Evolutionary conservation across 2,888 invertebrate species (phyloP).

Genomic region (Harpalus rubripes): DNA sequence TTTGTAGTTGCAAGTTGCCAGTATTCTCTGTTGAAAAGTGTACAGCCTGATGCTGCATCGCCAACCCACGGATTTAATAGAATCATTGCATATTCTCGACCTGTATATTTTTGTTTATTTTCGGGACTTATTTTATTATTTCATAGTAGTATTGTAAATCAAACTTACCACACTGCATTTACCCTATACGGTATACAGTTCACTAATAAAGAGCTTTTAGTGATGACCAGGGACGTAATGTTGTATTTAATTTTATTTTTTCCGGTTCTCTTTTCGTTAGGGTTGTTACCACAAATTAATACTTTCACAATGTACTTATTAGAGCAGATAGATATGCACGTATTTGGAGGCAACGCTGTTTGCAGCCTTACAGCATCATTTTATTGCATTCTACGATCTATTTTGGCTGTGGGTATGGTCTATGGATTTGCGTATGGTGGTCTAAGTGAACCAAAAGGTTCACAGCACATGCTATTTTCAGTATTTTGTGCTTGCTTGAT

Average conservation of each 20-base stretch:
- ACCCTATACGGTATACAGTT: conserved; percentile 78
- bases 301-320: conserved; percentile 97
- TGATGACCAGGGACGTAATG: conserved; percentile 85
- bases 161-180: conserved; percentile 74
- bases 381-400: conserved; percentile 89
- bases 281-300: conserved; percentile 97
- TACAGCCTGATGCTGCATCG: conserved; percentile 99
- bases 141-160: conserved; percentile 73
- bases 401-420: conserved; percentile 88
- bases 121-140: conserved; percentile 77
- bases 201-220: conserved; percentile 82
- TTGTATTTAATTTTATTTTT: conserved; percentile 91
- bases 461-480: conserved; percentile 95
- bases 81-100: conserved; percentile 94
- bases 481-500: conserved; percentile 95
- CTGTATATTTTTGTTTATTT: conserved; percentile 95
- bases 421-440: conserved; percentile 94
- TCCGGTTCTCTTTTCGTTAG: conserved; percentile 96
- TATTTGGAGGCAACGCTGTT: conserved; percentile 93
- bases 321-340: conserved; percentile 95
- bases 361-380: conserved; percentile 91
- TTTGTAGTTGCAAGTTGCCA: conserved; percentile 99
- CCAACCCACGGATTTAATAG: conserved; percentile 99
- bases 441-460: conserved; percentile 88
- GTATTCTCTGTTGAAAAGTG: conserved; percentile 97